These are phyloP conservation scores for Clusia tigrina DNA, from an alignment of 2,888 invertebrate genomes.

Conservation along the genomic window DNA sequence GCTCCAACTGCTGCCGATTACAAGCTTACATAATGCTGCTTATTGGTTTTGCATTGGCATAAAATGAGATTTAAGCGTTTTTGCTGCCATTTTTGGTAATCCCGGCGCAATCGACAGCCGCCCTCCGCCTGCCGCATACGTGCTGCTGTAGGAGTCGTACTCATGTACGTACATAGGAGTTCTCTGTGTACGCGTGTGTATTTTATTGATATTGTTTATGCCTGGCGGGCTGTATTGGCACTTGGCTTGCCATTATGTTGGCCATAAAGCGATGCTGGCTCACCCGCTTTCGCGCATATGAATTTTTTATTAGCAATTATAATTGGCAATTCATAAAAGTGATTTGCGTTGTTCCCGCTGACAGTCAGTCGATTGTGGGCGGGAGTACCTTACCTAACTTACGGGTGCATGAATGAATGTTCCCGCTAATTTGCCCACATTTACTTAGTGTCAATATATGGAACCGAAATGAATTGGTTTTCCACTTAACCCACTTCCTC, in stretches of 20 bases:
- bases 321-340: background rate
- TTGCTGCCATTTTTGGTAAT: background rate
- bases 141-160: background rate
- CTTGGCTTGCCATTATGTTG: background rate
- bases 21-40: background rate
- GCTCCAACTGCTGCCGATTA: background rate
- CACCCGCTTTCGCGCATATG: background rate
- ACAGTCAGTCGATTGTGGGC: background rate
- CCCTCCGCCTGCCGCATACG: background rate
- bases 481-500: constrained; percentile 1
- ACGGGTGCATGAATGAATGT: background rate
- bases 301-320: background rate
- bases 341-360: background rate
- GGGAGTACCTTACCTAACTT: background rate
- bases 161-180: too few species aligned
- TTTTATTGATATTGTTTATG: background rate
- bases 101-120: background rate
- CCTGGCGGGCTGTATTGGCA: background rate
- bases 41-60: constrained; percentile 2
- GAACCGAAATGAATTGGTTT: background rate
- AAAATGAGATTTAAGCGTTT: background rate
- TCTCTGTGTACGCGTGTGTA: background rate
- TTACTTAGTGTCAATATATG: background rate
- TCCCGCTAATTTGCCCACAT: background rate
- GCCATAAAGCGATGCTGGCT: background rate